Evolutionary conservation across 2,797 vertebrate genomes (phyloP).

Genomic region (Schizopygopsis malacanthus): DNA sequence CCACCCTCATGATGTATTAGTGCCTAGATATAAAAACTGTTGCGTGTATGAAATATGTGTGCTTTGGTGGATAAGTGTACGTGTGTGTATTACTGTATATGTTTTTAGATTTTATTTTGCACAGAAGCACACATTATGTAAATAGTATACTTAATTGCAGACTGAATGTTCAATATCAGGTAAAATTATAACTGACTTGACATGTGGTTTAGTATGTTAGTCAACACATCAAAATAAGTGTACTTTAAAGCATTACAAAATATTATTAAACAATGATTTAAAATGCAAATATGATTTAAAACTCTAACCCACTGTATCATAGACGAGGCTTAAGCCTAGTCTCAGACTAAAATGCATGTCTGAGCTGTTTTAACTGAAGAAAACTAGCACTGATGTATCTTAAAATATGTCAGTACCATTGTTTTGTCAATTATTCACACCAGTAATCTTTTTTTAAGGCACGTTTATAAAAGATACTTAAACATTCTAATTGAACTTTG

Average conservation of each 20-base stretch:
- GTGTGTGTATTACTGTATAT: background rate
- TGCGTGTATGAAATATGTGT: background rate
- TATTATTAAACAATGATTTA: background rate
- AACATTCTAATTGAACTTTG: background rate
- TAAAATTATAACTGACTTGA: background rate
- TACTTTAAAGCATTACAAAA: background rate
- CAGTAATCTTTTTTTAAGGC: too few species aligned
- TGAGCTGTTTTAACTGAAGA: background rate
- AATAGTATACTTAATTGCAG: background rate
- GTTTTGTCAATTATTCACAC: background rate
- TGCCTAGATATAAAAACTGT: background rate
- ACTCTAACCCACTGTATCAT: background rate
- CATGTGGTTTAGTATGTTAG: background rate
- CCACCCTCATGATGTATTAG: background rate
- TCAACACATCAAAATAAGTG: background rate
- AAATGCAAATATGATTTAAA: slow-evolving; percentile 1
- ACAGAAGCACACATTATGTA: background rate
- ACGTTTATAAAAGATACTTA: too few species aligned
- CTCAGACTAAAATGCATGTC: background rate
- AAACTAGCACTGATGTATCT: background rate
- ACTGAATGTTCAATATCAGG: background rate
- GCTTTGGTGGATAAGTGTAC: background rate
- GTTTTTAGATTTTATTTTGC: background rate
- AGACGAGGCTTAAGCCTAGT: background rate
- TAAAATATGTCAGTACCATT: background rate